Base-by-base conservation (phyloP, 2,888 invertebrate genomes). In the Dasypolia templi region DNA sequence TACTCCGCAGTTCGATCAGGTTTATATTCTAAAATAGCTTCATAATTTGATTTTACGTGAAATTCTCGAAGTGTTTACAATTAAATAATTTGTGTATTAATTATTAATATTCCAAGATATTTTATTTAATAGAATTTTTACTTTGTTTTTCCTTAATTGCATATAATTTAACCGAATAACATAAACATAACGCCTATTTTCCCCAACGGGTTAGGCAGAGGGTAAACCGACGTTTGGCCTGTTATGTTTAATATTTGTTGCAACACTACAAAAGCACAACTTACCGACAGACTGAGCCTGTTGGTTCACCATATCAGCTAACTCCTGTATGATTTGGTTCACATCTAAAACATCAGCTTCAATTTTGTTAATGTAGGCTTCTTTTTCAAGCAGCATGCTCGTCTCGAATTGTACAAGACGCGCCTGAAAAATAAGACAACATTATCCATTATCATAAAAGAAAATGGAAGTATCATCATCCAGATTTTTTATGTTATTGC, bases 301-400 rank as follows among this genome's bases (percentile, higher is more conserved):
- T 82, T 97, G 96, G 85, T 97, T 94, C n/a, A 98, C 97, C 91
- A 98, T 94, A 17, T 96, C 97, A 3, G 97, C 97, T 51, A 99
- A 93, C 62, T 98, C 97, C 73, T 97, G 97, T 98, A 98, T 98
- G 79, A 98, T 98, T 92, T 98, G 97, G 92, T 98, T 98, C 11
- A 98, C 97, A 92, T 99, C 98, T 77, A 98, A 93, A 68, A 98
- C 97, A 91, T 98, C 98, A 0, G 97, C 97, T 92, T 99, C 99
- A 65, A 99, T 98, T 91, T 97, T 97, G 87, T 97, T 97, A 82
- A 99, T 97, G 90, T 98, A 97, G 17, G 97, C 97, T 89, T 99
- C 98, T 65, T 98, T 97, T 87, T 99, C 99, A 53, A 98, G 88
- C 72, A 98, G 92, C 96, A 99, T 96, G 81, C 98, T 98, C 79